phyloP scores from a whole-genome alignment of 1,140 invertebrate species.

The Ctenoplectra terminalis region DNA sequence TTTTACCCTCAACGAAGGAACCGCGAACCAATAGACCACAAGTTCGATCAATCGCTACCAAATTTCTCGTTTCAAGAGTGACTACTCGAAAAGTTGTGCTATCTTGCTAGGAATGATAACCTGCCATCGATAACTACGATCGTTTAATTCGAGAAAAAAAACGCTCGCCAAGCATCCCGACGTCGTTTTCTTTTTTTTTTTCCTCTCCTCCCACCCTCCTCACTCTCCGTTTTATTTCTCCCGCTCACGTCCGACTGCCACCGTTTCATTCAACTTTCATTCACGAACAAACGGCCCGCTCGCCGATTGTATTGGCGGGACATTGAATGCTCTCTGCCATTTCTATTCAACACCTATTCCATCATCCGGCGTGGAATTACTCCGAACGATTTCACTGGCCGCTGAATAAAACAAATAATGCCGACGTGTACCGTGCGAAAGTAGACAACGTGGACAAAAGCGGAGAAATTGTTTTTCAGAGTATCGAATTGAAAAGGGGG shows the following conservation, averaged over 20 bases:
- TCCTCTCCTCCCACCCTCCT: not conserved
- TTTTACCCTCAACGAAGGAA: not conserved
- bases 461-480: constrained; percentile 35
- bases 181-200: not conserved
- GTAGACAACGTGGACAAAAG: constrained; percentile 4
- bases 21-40: not conserved
- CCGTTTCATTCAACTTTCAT: constrained; percentile 52
- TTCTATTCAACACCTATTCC: constrained; percentile 49
- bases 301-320: constrained; percentile 41
- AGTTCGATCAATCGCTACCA: not conserved
- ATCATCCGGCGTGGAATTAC: constrained; percentile 47
- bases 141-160: constrained; percentile 38
- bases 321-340: constrained; percentile 40
- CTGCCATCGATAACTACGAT: not conserved
- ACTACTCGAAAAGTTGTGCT: not conserved
- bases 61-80: not conserved
- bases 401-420: constrained; percentile 51
- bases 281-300: constrained; percentile 36
- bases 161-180: constrained; percentile 6
- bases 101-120: constrained; percentile 1
- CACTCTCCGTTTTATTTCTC: constrained; percentile 35
- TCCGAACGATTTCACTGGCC: constrained; percentile 42
- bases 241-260: constrained; percentile 50
- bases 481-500: not conserved
- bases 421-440: not conserved